Evolutionary conservation across 2,888 invertebrate genomes (phyloP), one percentile per base, ranked within the genome.

Genomic region (Pseudoips prasinana): DNA sequence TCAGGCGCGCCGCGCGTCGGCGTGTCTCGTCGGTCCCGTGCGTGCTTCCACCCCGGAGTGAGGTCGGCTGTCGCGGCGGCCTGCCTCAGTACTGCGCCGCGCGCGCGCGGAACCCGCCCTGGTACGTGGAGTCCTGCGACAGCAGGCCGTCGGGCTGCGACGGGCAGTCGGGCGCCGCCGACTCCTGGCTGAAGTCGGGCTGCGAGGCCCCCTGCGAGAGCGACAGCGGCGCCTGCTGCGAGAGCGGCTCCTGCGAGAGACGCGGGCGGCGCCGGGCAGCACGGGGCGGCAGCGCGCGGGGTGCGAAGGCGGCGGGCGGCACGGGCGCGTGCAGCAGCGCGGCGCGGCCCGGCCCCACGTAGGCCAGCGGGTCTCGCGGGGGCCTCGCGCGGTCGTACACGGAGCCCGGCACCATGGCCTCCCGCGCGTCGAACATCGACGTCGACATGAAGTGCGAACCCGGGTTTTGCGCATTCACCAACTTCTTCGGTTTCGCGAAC

Each of bases 361-460:
- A 98, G 30, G 96, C 95, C 47, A 98, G 94, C 11, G 97, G 96
- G 78, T 98, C 98, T 51, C 95, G 92, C 94, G 95, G 44, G 90
- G 94, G 62, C 91, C 92, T 63, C 90, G 93, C 94, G 37, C 97
- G 92, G 78, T 97, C 97, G 81, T 98, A 98, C 18, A 97, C 93
- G 8, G 97, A 96, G 10, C 98, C 98, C 0, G 98, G 97, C 32
- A 97, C 95, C 80, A 98, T 91, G 2, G 97, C 97, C 79, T 98
- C 98, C 52, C 98, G 92, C 8, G 98, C 98, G 83, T 98, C 98
- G 79, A 97, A 98, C 93, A 98, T 97, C 14, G 97, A 95, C 11
- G 96, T 97, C 33, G 96, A 96, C 98, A 99, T 98, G 75, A 98
- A 99, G 70, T 98, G 97, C 0, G 97, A 95, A 0, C 98, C 98